Conservation (phyloP, 2,797 vertebrate genomes). For the Leptatherina wallacei region DNA sequence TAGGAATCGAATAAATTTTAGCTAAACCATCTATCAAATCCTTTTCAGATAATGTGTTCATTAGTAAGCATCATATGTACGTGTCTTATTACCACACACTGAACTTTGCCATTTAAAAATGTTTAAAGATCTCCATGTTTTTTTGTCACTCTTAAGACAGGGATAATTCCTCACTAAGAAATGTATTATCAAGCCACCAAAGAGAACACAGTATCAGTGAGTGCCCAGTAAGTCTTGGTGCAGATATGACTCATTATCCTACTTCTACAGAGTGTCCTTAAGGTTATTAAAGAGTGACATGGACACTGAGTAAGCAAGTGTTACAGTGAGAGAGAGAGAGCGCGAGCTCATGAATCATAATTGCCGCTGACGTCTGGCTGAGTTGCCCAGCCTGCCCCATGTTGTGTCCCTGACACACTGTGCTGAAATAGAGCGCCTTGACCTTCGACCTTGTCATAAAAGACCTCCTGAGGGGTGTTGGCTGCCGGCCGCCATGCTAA, state of each 20-base stretch:
- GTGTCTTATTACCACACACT: too few relatives aligned
- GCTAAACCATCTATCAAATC: too few relatives aligned
- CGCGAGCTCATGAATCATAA: conserved; percentile 67
- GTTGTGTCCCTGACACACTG: conserved; percentile 57
- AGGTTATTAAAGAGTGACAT: conserved; percentile 26
- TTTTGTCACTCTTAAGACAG: background rate
- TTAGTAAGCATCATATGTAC: too few relatives aligned
- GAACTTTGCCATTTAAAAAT: background rate
- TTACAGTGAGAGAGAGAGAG: conserved; percentile 18
- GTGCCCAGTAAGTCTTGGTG: conserved; percentile 1
- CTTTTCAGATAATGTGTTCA: too few relatives aligned
- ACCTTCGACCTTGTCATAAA: conserved; percentile 68
- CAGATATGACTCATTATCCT: conserved; percentile 42
- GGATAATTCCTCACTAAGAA: conserved; percentile 5
- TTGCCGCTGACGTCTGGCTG: conserved; percentile 43
- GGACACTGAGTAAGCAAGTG: conserved; percentile 11
- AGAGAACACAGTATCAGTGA: background rate
- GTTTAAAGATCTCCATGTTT: background rate
- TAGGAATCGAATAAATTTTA: too few relatives aligned
- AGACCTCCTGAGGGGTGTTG: conserved; percentile 51
- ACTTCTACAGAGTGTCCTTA: conserved; percentile 10
- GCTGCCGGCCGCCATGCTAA: conserved; percentile 52
- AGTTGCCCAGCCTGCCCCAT: conserved; percentile 47
- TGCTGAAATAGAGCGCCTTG: conserved; percentile 29
- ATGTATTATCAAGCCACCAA: conserved; percentile 5